Evolutionary conservation across 2,888 invertebrate genomes (phyloP).

Genomic region (Punctoribates punctum): DNA sequence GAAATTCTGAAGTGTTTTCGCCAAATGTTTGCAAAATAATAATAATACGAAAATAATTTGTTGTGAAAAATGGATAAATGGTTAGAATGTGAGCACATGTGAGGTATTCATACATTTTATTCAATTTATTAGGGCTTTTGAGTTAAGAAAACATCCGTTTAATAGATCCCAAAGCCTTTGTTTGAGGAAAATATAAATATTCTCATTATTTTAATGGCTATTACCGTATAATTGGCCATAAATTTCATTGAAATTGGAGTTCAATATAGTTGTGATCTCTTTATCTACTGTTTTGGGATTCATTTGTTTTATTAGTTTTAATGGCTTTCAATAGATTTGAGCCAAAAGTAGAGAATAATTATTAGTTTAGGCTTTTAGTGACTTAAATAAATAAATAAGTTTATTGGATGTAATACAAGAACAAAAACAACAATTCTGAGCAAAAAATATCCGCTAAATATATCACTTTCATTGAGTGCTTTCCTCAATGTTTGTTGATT

Average conservation of each 20-base stretch:
- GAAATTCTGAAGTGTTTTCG: neutral
- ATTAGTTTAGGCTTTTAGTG: neutral
- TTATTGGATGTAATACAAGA: constrained; percentile 2
- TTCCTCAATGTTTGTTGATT: constrained; percentile 7
- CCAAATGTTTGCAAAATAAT: constrained; percentile 12
- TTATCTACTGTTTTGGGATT: neutral
- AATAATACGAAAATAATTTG: neutral
- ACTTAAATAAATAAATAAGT: neutral
- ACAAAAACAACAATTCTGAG: neutral
- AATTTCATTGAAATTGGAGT: neutral
- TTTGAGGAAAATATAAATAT: neutral
- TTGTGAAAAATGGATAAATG: constrained; percentile 7
- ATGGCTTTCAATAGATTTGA: neutral
- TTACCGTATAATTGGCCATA: constrained; percentile 17
- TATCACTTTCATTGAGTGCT: constrained; percentile 11
- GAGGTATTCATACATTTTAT: constrained; percentile 14
- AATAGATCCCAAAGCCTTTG: too few relatives aligned
- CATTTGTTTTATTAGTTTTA: neutral
- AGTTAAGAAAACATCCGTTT: too few relatives aligned
- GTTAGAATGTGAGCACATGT: constrained; percentile 20
- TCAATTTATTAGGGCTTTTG: constrained; percentile 16
- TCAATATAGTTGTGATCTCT: neutral
- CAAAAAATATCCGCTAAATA: neutral
- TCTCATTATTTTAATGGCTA: constrained; percentile 13
- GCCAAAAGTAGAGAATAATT: neutral